phyloP scores from a whole-genome alignment of 2,797 vertebrate genomes.

The Chelonia mydas region DNA sequence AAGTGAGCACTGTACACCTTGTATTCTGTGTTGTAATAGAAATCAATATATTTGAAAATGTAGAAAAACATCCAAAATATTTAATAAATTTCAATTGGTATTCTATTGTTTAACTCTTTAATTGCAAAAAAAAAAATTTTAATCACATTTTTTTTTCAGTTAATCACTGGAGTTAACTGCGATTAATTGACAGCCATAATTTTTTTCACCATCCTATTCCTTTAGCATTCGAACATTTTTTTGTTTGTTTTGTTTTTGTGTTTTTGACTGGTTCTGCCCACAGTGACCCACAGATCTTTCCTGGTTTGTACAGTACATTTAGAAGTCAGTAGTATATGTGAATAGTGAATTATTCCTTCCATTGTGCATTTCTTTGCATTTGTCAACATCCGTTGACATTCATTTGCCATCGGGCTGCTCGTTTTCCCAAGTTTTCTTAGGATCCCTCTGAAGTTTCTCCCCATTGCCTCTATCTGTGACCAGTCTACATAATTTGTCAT shows the following conservation, averaged over 20 bases:
- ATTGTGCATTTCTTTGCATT: neutral
- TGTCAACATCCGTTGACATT: neutral
- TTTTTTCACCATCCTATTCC: no score
- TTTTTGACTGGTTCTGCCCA: neutral
- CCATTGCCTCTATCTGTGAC: neutral
- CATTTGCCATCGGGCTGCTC: neutral
- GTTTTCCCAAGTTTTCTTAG: neutral
- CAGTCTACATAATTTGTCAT: neutral
- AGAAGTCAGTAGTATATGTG: neutral
- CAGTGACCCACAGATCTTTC: neutral
- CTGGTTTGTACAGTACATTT: neutral
- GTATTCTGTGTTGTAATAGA: no score
- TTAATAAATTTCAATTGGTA: no score
- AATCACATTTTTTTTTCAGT: no score
- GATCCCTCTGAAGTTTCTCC: neutral
- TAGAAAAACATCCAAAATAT: no score
- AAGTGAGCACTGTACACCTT: no score
- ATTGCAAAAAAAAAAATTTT: no score
- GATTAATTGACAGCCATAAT: no score
- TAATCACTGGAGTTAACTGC: no score
- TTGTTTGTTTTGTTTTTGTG: neutral
- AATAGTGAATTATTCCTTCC: neutral
- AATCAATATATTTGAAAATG: no score
- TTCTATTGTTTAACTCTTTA: no score
- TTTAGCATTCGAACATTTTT: no score